A percentile compares a stretch with the other conserved stretches of the same genome.
Evolutionary conservation across 1,140 invertebrate species (phyloP).

Genomic region (Papilio machaon): DNA sequence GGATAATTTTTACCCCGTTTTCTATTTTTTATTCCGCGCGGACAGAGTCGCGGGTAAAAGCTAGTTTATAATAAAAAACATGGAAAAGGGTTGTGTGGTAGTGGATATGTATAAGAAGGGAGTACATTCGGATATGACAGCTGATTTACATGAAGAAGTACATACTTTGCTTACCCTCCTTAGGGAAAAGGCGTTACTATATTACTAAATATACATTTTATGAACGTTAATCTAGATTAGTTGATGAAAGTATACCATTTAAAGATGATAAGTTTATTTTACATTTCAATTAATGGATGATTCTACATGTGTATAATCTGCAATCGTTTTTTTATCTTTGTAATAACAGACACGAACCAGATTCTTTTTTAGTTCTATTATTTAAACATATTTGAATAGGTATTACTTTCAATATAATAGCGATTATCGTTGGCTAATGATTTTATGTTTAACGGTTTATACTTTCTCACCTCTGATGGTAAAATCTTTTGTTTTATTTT

Average conservation of each 20-base stretch:
- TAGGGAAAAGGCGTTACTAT: neutral
- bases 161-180: neutral
- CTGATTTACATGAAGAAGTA: neutral
- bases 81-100: neutral
- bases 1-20: no score
- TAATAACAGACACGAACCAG: conserved; percentile 11
- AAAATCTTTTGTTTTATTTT: neutral
- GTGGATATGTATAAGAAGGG: neutral
- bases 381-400: conserved; percentile 16
- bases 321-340: conserved; percentile 13
- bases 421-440: neutral
- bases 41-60: no score
- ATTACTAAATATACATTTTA: neutral
- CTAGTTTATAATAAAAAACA: neutral
- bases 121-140: neutral
- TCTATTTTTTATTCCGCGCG: no score
- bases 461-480: conserved; percentile 3
- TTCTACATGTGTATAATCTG: neutral
- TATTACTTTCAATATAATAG: conserved; percentile 26
- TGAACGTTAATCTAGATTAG: neutral
- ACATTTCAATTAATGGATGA: neutral
- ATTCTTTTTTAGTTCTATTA: conserved; percentile 11
- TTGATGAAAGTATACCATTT: neutral
- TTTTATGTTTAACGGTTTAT: conserved; percentile 8
- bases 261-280: neutral